Evolutionary conservation across 2,797 vertebrate species (phyloP).

Genomic region (Channa striata): DNA sequence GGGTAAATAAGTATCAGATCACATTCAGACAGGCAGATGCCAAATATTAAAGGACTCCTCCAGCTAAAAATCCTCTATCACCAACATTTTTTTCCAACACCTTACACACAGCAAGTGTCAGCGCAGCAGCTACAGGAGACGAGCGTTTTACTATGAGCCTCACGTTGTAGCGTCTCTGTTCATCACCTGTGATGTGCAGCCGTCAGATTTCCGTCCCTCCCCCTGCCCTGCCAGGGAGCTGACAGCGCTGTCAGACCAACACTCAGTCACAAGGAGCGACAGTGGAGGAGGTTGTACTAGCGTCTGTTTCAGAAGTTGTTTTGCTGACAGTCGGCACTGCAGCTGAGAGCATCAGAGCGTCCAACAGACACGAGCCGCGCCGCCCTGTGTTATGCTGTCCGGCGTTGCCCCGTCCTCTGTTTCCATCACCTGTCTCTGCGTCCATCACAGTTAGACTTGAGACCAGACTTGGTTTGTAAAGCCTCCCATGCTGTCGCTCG

Average conservation of each 20-base stretch:
- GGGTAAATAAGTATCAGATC: too few species aligned
- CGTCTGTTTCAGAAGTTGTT: neutral
- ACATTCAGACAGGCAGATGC: too few species aligned
- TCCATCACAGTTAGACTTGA: neutral
- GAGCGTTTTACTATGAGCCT: neutral
- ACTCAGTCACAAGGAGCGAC: neutral
- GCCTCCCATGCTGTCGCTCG: neutral
- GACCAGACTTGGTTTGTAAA: neutral
- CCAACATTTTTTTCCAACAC: too few species aligned
- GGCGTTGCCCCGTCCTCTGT: neutral
- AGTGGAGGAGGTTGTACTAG: neutral
- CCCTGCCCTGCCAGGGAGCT: neutral
- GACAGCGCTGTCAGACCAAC: neutral
- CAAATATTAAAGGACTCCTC: too few species aligned
- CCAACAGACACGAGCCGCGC: too few species aligned
- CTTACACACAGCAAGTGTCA: neutral
- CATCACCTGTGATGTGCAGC: neutral
- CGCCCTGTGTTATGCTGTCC: too few species aligned
- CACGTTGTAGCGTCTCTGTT: neutral
- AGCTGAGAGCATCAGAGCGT: neutral
- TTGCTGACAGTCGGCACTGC: neutral
- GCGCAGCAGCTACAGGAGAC: neutral
- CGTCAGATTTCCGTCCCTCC: neutral
- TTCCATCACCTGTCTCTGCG: neutral
- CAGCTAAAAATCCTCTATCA: too few species aligned